Conservation (phyloP, 2,113 vertebrate species). For the Strix aluco region DNA sequence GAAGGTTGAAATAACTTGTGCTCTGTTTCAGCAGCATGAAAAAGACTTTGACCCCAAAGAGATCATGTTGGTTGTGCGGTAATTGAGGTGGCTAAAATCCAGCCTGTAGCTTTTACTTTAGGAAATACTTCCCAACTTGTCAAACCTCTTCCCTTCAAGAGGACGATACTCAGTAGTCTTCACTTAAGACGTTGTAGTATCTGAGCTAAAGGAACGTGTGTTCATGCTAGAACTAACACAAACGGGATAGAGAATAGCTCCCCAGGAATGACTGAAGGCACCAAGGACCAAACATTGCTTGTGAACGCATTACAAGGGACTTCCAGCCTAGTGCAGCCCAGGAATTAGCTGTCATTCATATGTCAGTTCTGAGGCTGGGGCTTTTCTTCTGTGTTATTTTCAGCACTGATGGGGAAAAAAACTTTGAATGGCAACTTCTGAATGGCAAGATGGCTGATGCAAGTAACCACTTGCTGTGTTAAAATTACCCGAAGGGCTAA, state of each 20-base stretch:
- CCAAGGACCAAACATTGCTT: background rate
- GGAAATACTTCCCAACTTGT: background rate
- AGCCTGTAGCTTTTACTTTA: background rate
- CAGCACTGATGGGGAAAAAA: background rate
- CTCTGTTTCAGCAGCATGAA: background rate
- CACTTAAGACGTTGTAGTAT: background rate
- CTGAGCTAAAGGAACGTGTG: background rate
- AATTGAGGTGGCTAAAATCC: background rate
- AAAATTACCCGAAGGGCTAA: background rate
- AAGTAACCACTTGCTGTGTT: background rate
- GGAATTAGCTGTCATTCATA: background rate
- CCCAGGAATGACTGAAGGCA: background rate
- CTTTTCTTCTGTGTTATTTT: conserved; percentile 42
- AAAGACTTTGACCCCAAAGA: background rate
- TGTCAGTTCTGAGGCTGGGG: conserved; percentile 14
- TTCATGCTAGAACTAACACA: background rate
- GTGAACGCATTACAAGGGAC: background rate
- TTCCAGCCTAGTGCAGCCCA: conserved; percentile 24
- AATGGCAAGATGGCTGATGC: background rate
- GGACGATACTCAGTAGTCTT: background rate
- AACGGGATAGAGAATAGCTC: background rate
- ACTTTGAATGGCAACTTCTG: background rate
- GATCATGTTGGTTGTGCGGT: background rate
- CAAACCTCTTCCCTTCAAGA: background rate
- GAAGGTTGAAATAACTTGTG: background rate